phyloP scores from a whole-genome alignment of 2,888 invertebrate genomes.

The Cephus spinipes region DNA sequence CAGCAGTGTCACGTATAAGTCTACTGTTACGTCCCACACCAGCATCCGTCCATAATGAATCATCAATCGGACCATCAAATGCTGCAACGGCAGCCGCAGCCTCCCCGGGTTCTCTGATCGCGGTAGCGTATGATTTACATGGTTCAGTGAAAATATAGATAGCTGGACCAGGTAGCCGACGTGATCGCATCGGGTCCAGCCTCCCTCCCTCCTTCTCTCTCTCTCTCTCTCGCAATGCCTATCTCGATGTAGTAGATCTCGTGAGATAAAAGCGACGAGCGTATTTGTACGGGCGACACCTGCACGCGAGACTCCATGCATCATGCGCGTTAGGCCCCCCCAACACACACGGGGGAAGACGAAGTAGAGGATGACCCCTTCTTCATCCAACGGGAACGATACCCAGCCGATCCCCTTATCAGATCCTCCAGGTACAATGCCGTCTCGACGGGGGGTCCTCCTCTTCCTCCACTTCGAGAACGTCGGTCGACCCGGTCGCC shows the following conservation, averaged over 20 bases:
- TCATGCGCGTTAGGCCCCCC: conserved; percentile 35
- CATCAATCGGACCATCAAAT: no score
- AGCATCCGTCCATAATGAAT: no score
- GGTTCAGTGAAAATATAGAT: background rate
- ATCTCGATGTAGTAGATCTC: conserved; percentile 57
- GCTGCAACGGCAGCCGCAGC: no score
- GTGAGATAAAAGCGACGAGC: conserved; percentile 44
- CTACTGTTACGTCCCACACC: no score
- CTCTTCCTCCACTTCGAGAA: conserved; percentile 37
- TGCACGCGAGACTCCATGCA: conserved; percentile 55
- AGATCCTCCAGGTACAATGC: conserved; percentile 47
- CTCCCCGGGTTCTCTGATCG: no score
- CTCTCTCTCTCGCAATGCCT: conserved; percentile 30
- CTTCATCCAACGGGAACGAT: conserved; percentile 17
- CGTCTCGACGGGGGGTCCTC: conserved; percentile 44
- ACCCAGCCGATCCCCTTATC: conserved; percentile 35
- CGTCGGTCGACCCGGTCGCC: background rate
- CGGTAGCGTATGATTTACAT: background rate
- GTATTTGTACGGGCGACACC: conserved; percentile 60
- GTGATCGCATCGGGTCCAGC: background rate
- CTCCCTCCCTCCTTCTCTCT: conserved; percentile 5
- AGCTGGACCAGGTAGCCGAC: background rate
- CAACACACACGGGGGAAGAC: conserved; percentile 33
- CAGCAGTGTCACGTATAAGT: no score
- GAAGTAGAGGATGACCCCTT: conserved; percentile 28